A percentile compares a stretch with the other conserved stretches of the same genome.
phyloP scores from a whole-genome alignment of 1,140 invertebrate species.

The Drosophila punjabiensis region DNA sequence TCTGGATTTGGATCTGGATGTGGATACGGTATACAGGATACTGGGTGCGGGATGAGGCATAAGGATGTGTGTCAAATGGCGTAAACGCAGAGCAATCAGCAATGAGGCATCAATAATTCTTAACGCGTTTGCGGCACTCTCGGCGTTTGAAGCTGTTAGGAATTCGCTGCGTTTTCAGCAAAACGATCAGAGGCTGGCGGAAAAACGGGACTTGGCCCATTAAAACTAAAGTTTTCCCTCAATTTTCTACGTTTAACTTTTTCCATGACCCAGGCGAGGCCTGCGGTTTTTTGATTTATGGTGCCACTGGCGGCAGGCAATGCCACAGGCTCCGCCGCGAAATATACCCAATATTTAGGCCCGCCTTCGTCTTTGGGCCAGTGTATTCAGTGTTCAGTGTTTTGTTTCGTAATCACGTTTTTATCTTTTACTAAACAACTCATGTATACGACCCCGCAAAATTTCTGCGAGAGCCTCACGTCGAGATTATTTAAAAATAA shows the following conservation, averaged over 20 bases:
- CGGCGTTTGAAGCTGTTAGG: constrained; percentile 18
- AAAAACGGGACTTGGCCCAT: constrained; percentile 49
- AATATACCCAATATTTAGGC: constrained; percentile 34
- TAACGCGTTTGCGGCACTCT: constrained; percentile 62
- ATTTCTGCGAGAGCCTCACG: constrained; percentile 15
- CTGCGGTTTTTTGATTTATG: constrained; percentile 70
- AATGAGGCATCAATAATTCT: constrained; percentile 81
- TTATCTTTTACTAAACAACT: constrained; percentile 65
- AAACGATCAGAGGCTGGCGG: constrained; percentile 8
- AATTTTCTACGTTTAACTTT: constrained; percentile 58
- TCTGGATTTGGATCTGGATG: not conserved
- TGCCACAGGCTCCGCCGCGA: constrained; percentile 25
- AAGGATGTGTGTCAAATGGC: constrained; percentile 73
- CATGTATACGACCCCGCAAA: constrained; percentile 29
- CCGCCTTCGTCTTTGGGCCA: constrained; percentile 37
- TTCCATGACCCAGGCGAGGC: constrained; percentile 45
- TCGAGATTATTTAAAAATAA: constrained; percentile 44
- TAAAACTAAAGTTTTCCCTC: constrained; percentile 74
- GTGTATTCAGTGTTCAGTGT: constrained; percentile 31
- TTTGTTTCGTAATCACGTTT: constrained; percentile 76
- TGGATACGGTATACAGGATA: not conserved
- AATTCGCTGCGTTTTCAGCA: constrained; percentile 32
- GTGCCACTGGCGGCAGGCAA: constrained; percentile 69
- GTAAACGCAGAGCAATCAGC: constrained; percentile 78
- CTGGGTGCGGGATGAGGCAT: not conserved